Percentiles rank a stretch among this genome's conserved stretches.
These are phyloP conservation scores for Agrochola lychnidis DNA, from an alignment of 2,888 invertebrate genomes.

Conservation along the genomic window DNA sequence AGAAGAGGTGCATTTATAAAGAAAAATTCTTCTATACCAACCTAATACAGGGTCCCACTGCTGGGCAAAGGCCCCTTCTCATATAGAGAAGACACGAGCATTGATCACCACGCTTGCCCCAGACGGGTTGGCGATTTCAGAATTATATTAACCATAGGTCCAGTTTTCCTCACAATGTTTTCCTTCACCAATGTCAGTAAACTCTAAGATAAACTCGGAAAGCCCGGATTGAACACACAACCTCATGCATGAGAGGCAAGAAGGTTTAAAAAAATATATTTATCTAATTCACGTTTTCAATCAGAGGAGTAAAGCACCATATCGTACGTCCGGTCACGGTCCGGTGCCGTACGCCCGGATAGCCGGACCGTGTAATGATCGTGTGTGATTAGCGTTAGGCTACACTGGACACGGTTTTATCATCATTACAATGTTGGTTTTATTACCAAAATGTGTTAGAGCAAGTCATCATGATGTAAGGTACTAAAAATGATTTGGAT, in stretches of 20 bases:
- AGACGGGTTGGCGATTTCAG: too few relatives aligned
- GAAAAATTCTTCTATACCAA: too few relatives aligned
- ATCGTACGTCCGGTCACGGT: slow-evolving; percentile 60
- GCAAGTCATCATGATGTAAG: slow-evolving; percentile 1
- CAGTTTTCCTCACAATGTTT: too few relatives aligned
- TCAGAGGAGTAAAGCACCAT: slow-evolving; percentile 50
- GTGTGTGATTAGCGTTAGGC: slow-evolving; percentile 54
- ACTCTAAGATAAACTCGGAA: too few relatives aligned
- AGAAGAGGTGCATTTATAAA: too few relatives aligned
- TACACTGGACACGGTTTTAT: slow-evolving; percentile 46
- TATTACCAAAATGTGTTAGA: slow-evolving; percentile 14
- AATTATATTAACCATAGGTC: too few relatives aligned
- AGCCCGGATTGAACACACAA: neutral
- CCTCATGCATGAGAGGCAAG: neutral
- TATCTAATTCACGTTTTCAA: slow-evolving; percentile 25
- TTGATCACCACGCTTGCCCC: too few relatives aligned
- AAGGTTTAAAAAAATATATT: neutral
- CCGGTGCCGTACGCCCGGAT: slow-evolving; percentile 53
- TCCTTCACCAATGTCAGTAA: too few relatives aligned
- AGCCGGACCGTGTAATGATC: slow-evolving; percentile 65
- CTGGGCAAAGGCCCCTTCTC: too few relatives aligned
- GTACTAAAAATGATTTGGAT: neutral
- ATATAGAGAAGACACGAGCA: too few relatives aligned
- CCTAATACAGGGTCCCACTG: too few relatives aligned
- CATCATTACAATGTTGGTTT: slow-evolving; percentile 45